phyloP scores from a whole-genome alignment of 2,888 invertebrate species.

The Halictus quadricinctus region DNA sequence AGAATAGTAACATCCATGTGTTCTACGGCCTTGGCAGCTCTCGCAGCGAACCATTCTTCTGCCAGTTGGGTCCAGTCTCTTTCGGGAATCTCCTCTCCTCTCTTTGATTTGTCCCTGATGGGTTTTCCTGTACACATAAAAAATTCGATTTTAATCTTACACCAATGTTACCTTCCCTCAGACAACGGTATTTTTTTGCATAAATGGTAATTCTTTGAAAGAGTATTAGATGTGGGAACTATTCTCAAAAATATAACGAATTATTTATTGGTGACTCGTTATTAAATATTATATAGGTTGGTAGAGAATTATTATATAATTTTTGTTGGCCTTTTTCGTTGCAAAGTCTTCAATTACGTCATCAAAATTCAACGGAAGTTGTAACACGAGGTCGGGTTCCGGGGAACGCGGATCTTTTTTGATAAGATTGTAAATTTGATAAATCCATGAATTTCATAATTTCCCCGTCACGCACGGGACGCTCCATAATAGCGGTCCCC shows the following conservation, averaged over 20 bases:
- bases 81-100: constrained; percentile 71
- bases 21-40: constrained; percentile 64
- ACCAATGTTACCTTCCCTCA: neutral
- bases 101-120: constrained; percentile 62
- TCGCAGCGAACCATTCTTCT: constrained; percentile 77
- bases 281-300: too few species aligned
- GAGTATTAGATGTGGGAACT: too few species aligned
- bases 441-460: constrained; percentile 37
- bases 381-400: too few species aligned
- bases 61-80: constrained; percentile 78
- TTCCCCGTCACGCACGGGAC: constrained; percentile 50
- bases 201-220: neutral
- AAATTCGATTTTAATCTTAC: neutral
- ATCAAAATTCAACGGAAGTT: too few species aligned
- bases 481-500: constrained; percentile 28
- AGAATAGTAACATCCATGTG: constrained; percentile 73
- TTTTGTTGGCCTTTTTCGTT: too few species aligned
- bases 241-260: too few species aligned
- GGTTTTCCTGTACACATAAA: constrained; percentile 66
- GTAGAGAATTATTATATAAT: too few species aligned
- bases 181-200: neutral
- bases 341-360: too few species aligned
- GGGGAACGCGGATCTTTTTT: neutral
- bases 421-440: neutral
- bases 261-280: too few species aligned